These are phyloP conservation scores for Ametastegia equiseti DNA, from an alignment of 2,888 invertebrate genomes.

Conservation along the genomic window DNA sequence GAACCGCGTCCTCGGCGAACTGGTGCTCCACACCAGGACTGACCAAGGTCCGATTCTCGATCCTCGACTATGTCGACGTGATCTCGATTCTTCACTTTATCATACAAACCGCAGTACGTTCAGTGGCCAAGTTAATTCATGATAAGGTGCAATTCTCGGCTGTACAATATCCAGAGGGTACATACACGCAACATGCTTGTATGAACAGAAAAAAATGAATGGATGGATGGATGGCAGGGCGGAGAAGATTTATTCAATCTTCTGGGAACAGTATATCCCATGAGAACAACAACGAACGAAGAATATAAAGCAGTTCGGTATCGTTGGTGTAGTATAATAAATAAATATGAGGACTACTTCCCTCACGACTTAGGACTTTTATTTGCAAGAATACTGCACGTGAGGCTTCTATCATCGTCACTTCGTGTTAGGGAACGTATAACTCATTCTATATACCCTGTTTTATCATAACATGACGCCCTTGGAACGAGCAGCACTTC, in stretches of 20 bases:
- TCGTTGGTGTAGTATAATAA: too few species aligned
- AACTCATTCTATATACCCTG: too few species aligned
- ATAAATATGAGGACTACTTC: too few species aligned
- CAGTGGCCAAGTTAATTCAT: not conserved
- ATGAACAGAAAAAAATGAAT: not conserved
- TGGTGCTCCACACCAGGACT: not conserved
- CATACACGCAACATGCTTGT: not conserved
- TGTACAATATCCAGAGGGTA: not conserved
- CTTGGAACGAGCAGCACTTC: too few species aligned
- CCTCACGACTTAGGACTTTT: too few species aligned
- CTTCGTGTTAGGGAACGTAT: too few species aligned
- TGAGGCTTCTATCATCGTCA: too few species aligned
- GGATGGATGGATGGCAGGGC: not conserved
- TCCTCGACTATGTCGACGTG: not conserved
- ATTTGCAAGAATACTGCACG: too few species aligned
- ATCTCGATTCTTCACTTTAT: not conserved
- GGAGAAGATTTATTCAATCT: not conserved
- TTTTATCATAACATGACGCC: too few species aligned
- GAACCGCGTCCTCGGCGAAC: constrained; percentile 18
- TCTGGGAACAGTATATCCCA: not conserved
- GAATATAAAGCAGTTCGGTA: not conserved
- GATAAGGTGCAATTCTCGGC: not conserved
- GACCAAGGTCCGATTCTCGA: not conserved
- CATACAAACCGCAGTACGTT: not conserved
- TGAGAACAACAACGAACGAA: not conserved